phyloP scores from a whole-genome alignment of 30 jellyfish, hydroid and myxozoan genomes.

The Sanderia malayensis region DNA sequence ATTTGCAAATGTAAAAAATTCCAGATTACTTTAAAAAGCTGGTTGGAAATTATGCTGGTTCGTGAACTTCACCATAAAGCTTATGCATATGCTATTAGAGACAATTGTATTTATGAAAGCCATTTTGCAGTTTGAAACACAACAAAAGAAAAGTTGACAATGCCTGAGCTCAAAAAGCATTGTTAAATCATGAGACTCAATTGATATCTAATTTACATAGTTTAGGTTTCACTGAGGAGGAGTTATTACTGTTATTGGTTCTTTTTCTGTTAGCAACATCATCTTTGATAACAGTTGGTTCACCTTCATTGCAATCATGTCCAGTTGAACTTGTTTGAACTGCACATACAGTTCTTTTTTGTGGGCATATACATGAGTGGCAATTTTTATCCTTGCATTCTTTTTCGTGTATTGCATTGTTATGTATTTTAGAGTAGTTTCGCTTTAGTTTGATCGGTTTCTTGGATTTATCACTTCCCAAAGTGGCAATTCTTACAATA shows the following conservation, averaged over 20 bases:
- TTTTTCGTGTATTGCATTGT: not conserved
- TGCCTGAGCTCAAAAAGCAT: no score
- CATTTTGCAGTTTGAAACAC: no score
- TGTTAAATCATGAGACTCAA: no score
- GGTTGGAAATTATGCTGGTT: no score
- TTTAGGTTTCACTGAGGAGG: not conserved
- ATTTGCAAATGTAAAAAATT: no score
- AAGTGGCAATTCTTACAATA: slow-evolving; percentile 25
- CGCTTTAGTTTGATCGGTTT: slow-evolving; percentile 49
- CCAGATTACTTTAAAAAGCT: no score
- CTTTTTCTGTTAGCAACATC: not conserved
- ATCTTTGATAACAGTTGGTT: not conserved
- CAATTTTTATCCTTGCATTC: not conserved
- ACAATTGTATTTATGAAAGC: no score
- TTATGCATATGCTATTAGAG: no score
- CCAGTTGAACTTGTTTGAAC: not conserved
- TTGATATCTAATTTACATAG: no score
- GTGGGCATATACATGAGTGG: not conserved
- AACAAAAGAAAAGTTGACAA: no score
- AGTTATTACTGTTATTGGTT: not conserved
- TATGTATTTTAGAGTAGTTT: slow-evolving; percentile 13
- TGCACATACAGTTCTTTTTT: not conserved
- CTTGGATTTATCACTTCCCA: slow-evolving; percentile 1
- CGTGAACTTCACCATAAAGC: no score
- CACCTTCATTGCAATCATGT: no score